phyloP scores from a whole-genome alignment of 2,113 vertebrate species.

The Osmerus mordax region DNA sequence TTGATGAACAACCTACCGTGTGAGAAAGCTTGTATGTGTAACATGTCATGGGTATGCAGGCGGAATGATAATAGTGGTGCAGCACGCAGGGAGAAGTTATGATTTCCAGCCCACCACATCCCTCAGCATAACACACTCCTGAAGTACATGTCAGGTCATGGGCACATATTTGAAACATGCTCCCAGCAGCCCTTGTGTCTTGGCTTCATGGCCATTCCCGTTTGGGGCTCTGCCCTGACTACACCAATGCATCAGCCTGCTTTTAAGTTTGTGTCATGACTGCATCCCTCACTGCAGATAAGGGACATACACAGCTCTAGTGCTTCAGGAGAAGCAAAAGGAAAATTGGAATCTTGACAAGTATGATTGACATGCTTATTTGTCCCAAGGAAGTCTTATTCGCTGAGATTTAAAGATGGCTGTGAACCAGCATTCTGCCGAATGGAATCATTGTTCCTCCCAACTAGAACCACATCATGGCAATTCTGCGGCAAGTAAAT shows the following conservation, averaged over 20 bases:
- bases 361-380: constrained; percentile 66
- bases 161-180: constrained; percentile 57
- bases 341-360: constrained; percentile 71
- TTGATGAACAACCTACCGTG: constrained; percentile 8
- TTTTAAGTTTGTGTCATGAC: constrained; percentile 55
- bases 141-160: constrained; percentile 61
- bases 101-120: constrained; percentile 31
- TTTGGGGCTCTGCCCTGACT: constrained; percentile 59
- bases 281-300: constrained; percentile 55
- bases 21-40: constrained; percentile 24
- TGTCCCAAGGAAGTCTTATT: constrained; percentile 65
- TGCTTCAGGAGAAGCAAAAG: constrained; percentile 56
- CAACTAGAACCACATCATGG: constrained; percentile 49
- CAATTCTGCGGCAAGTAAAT: constrained; percentile 62
- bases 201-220: constrained; percentile 58
- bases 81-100: constrained; percentile 30
- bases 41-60: constrained; percentile 21
- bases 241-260: constrained; percentile 63
- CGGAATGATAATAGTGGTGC: constrained; percentile 24
- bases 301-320: constrained; percentile 41
- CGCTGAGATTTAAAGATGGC: constrained; percentile 64
- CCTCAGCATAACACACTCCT: constrained; percentile 36
- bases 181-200: constrained; percentile 56
- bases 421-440: constrained; percentile 51
- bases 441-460: constrained; percentile 62